Evolutionary conservation across 2,888 invertebrate genomes (phyloP), one percentile per base, ranked within the genome.

Genomic region (Eugnorisma glareosa): DNA sequence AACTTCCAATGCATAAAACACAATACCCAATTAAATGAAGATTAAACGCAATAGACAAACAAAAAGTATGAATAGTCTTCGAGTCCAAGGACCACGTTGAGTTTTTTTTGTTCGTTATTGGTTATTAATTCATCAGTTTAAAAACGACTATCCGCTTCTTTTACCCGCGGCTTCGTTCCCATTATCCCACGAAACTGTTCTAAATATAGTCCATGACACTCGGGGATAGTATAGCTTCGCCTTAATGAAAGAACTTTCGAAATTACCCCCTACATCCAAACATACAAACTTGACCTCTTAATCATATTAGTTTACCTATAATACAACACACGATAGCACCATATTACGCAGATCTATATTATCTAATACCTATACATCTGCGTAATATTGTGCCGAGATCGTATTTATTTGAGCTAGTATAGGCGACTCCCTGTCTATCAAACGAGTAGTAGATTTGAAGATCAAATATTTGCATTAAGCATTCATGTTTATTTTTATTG

Each of bases 11-110:
- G 75, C 68, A 88, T 83, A 87, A 87, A 90, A 89, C 84, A 86
- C 82, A 90, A 88, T 88, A 85, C 84, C 80, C 88, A 91, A 89
- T 92, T 90, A 90, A 90, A 90, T 87, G 76, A 86, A 88, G 83
- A 90, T 89, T 89, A 85, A 81, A 84, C 74, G 73, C 70, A 80
- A 75, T 70, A 66, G 57, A 75, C 79, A 75, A 76, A 80, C 76
- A 88, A 83, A 85, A 88, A 87, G 67, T 59, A 72, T 71, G 64
- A 83, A 84, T 76, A 73, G 74, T 86, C 77, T n/a, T 73, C 8
- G 68, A 68, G 28, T 82, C 59, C 77, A 86, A 82, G 81, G 82
- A 84, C 63, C 15, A 54, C 7, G 75, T 64, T 75, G 59, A 35
- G 24, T 64, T 74, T 66, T 40, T 66, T 79, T 70, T 35, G 13